These are phyloP conservation scores for Notothenia rossii DNA, from an alignment of 2,113 vertebrate species.

Conservation along the genomic window DNA sequence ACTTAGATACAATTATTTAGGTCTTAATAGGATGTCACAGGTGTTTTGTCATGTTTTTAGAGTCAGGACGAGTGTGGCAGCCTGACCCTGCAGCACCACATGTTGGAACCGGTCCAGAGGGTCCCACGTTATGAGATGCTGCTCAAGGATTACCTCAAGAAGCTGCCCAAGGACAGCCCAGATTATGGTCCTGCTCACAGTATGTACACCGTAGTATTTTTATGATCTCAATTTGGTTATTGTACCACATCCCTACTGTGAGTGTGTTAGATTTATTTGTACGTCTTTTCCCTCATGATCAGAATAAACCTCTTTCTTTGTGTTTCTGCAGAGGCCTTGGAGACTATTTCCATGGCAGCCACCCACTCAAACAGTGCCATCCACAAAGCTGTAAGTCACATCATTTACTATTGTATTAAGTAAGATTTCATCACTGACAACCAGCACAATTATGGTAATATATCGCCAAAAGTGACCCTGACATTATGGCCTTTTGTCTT, in stretches of 20 bases:
- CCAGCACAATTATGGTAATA: not conserved
- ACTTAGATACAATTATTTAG: not conserved
- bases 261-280: not conserved
- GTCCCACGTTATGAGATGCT: constrained; percentile 93
- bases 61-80: constrained; percentile 84
- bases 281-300: not conserved
- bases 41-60: constrained; percentile 59
- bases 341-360: constrained; percentile 95
- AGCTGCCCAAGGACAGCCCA: constrained; percentile 80
- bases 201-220: constrained; percentile 67
- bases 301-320: not conserved
- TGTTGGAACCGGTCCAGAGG: constrained; percentile 92
- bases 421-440: not conserved
- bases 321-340: constrained; percentile 87
- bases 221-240: not conserved
- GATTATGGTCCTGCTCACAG: constrained; percentile 86
- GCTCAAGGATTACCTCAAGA: constrained; percentile 90
- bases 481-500: not conserved
- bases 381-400: constrained; percentile 89
- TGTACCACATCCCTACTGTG: not conserved
- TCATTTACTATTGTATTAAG: not conserved
- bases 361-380: constrained; percentile 95
- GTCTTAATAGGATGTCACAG: not conserved
- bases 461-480: not conserved
- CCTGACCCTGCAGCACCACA: constrained; percentile 86